Evolutionary conservation across 2,888 invertebrate species (phyloP).

Genomic region (Tethea ocularis): DNA sequence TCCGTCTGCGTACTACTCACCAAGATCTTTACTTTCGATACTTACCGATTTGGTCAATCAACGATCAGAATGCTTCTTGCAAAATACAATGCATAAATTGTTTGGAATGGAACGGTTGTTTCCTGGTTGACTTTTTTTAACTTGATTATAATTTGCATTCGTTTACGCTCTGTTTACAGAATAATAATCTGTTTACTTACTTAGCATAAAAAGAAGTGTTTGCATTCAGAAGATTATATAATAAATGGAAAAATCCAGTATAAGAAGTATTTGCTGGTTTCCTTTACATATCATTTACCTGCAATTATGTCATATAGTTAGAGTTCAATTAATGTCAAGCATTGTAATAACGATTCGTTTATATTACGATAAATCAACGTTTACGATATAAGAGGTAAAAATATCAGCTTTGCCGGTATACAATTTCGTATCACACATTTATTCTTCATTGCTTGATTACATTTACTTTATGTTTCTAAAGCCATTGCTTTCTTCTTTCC

Average conservation of each 20-base stretch:
- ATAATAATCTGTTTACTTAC: constrained; percentile 2
- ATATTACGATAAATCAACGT: neutral
- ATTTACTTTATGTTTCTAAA: no score
- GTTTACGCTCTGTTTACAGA: neutral
- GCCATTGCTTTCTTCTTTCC: no score
- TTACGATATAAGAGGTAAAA: neutral
- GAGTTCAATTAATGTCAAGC: constrained; percentile 2
- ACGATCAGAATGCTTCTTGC: constrained; percentile 12
- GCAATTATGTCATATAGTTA: neutral
- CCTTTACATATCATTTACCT: neutral
- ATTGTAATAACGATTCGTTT: neutral
- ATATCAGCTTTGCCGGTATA: neutral
- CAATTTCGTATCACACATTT: no score
- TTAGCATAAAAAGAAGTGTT: neutral
- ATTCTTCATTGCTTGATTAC: no score
- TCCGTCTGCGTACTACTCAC: neutral
- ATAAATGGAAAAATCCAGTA: neutral
- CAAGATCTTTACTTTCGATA: constrained; percentile 24
- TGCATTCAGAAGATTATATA: neutral
- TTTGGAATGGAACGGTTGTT: constrained; percentile 11
- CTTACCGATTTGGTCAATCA: constrained; percentile 25
- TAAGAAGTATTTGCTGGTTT: neutral
- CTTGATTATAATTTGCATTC: neutral
- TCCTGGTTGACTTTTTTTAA: neutral
- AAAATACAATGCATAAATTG: constrained; percentile 19